These are phyloP conservation scores for Erebia aethiops DNA, from an alignment of 2,888 invertebrate genomes.

Conservation along the genomic window DNA sequence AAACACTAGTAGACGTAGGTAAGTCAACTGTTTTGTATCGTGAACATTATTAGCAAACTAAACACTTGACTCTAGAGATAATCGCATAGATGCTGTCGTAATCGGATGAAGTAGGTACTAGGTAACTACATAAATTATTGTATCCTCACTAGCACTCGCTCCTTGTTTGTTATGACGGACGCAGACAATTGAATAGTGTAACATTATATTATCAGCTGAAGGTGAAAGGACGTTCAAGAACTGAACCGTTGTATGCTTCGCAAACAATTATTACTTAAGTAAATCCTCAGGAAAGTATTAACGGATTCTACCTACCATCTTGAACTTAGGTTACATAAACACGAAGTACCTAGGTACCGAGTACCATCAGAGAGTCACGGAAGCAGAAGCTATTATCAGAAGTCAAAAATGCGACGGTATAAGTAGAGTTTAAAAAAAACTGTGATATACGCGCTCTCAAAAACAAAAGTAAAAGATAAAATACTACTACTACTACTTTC, in stretches of 20 bases:
- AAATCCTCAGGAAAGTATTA: background rate
- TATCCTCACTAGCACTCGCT: constrained; percentile 51
- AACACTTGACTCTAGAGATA: constrained; percentile 41
- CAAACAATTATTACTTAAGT: background rate
- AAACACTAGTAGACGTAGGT: background rate
- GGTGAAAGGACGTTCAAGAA: constrained; percentile 31
- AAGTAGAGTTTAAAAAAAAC: background rate
- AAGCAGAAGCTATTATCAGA: too few relatives aligned
- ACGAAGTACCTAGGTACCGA: too few relatives aligned
- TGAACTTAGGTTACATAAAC: too few relatives aligned
- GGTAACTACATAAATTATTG: constrained; percentile 48
- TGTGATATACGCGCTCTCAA: too few relatives aligned
- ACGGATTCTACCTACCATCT: too few relatives aligned
- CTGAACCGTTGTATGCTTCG: background rate
- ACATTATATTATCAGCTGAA: constrained; percentile 45
- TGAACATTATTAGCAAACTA: constrained; percentile 28
- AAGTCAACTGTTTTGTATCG: constrained; percentile 17
- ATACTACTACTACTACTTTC: too few relatives aligned
- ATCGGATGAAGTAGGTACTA: constrained; percentile 43
- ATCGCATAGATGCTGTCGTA: constrained; percentile 31
- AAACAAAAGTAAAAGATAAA: too few relatives aligned
- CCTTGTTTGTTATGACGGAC: constrained; percentile 63
- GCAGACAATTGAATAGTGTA: constrained; percentile 63
- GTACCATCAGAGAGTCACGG: too few relatives aligned
- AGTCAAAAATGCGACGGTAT: too few relatives aligned